Conservation (phyloP, 2,113 vertebrate genomes). For the Ptilorrhoa leucosticta region DNA sequence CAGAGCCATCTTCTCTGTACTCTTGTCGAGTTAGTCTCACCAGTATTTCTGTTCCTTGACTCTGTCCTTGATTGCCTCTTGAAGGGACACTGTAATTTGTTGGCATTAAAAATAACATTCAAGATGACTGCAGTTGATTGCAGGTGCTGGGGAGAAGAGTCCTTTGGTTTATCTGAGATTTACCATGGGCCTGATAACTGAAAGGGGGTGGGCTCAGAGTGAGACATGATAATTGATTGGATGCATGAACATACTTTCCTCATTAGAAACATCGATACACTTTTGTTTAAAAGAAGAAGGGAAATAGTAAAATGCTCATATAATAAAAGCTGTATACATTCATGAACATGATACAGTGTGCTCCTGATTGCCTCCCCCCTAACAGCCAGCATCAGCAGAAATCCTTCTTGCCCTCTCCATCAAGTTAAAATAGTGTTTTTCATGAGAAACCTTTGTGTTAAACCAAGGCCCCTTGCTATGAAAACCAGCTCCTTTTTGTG, state of each 20-base stretch:
- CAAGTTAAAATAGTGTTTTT: not conserved
- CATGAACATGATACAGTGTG: not conserved
- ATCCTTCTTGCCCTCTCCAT: not conserved
- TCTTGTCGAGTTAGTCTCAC: not conserved
- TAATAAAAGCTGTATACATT: not conserved
- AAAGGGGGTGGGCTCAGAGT: not conserved
- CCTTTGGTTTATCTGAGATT: not conserved
- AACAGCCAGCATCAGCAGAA: not conserved
- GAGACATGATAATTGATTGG: fast-evolving
- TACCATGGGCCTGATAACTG: not conserved
- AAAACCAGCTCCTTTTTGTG: not conserved
- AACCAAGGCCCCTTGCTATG: not conserved
- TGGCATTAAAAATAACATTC: not conserved
- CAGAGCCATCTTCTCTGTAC: not conserved
- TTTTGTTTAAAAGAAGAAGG: not conserved
- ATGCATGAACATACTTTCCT: not conserved
- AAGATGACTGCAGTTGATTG: not conserved
- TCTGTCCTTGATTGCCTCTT: not conserved
- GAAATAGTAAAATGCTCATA: not conserved
- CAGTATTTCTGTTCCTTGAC: not conserved
- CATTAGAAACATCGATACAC: fast-evolving
- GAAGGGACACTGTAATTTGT: not conserved
- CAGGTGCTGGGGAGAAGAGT: not conserved
- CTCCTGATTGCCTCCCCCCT: not conserved
- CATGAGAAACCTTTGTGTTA: not conserved